A percentile compares a stretch with the other conserved stretches of the same genome.
These are phyloP conservation scores for Halichondria panicea DNA, from an alignment of 37 sponge, comb jelly and placozoan species.

Conservation along the genomic window DNA sequence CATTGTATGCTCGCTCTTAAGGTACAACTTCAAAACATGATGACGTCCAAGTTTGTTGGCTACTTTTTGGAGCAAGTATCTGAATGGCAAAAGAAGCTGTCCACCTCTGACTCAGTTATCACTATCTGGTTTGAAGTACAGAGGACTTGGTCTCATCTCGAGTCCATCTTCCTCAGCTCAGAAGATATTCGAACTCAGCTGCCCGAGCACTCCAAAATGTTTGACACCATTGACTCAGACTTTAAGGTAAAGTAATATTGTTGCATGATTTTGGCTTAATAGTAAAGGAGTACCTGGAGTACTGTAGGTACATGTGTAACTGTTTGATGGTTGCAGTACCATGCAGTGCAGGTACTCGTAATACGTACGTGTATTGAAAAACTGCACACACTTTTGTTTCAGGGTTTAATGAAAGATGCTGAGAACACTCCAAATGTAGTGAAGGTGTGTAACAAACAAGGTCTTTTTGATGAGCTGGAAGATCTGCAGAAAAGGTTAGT, in stretches of 20 bases:
- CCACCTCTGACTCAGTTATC: conserved; percentile 95
- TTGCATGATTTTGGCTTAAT: neutral
- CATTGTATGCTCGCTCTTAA: conserved; percentile 10
- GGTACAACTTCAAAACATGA: conserved; percentile 99
- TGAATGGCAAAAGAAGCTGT: conserved; percentile 96
- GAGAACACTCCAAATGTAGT: conserved; percentile 96
- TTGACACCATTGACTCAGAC: conserved; percentile 94
- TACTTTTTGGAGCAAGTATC: conserved; percentile 96
- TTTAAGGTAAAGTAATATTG: conserved; percentile 70
- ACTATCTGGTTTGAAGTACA: conserved; percentile 99
- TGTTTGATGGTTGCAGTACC: neutral
- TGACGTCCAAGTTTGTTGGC: conserved; percentile 97
- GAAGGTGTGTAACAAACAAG: conserved; percentile 82
- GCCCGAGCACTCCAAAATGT: conserved; percentile 92
- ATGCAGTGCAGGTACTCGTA: neutral
- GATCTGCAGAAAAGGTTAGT: conserved; percentile 88
- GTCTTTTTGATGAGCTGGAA: conserved; percentile 86
- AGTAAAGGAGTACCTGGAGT: neutral
- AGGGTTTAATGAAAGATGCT: conserved; percentile 85
- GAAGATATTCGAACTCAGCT: conserved; percentile 96
- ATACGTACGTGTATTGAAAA: neutral
- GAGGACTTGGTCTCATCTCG: conserved; percentile 98
- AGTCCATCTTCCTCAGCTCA: conserved; percentile 98
- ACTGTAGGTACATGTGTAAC: neutral
- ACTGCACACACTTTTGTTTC: neutral